Base-by-base conservation (phyloP, 2,888 invertebrate species). In the Drosophila borealis region DNA sequence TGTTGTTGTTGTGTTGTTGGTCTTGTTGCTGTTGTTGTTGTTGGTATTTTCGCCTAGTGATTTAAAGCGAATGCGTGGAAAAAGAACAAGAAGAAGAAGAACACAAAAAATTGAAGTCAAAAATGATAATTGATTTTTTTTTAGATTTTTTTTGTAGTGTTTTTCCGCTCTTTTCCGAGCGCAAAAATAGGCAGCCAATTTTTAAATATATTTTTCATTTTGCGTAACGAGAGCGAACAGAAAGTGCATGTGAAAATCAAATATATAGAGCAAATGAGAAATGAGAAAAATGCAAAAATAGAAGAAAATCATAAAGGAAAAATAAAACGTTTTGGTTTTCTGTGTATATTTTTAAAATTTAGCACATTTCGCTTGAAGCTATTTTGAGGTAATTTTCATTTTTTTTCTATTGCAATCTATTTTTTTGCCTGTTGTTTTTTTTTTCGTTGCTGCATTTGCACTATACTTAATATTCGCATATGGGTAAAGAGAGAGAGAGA, bases 71-170 rank as follows among this genome's bases (percentile, higher is more conserved):
- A 81, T 90, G 88, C 83, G 76, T 81, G 84, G 72, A 89, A 79
- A 82, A 74, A 81, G 78, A 81, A 83, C 74, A 73, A 86, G 80
- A 76, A 88, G 82, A 83, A 88, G 80, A 83, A 89, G 72, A 84
- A 89, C 80, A 84, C 71, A 87, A 85, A 83, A 85, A 89, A 87
- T 86, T 85, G 88, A 88, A 89, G 81, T 81, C 70, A 64, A 84
- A 84, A 81, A 84, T 87, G 80, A 87, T 80, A 89, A 86, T 56
- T 51, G 55, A 56, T 70, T 70, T 65, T 69, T 48, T 60, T 74
- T 73, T 42, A 44, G 41, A 50, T 11, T 29, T 34, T 6, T 2
- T 29, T 68, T 61, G 44, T 49, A 21, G 19, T 44, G 46, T 60
- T 53, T 13, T 48, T 49, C 45, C 25, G 60, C 48, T 62, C 63